phyloP scores from a whole-genome alignment of 2,113 vertebrate genomes.

The Elephantulus edwardii region DNA sequence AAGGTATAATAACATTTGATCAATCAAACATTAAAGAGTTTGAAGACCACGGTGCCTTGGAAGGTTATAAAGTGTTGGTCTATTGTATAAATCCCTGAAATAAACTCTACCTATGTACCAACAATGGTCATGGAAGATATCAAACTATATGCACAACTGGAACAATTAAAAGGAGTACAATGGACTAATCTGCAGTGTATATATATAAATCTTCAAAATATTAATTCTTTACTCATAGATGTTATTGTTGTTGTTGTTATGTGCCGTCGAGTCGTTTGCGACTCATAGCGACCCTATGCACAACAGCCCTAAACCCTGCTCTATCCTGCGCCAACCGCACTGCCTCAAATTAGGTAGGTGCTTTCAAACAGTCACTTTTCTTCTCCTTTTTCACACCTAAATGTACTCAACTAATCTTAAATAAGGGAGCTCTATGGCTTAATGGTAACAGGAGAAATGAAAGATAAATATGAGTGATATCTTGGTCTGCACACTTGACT shows the following conservation, averaged over 20 bases:
- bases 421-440: too few species aligned
- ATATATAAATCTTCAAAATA: neutral
- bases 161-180: neutral
- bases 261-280: too few species aligned
- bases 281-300: too few species aligned
- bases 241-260: too few species aligned
- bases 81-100: neutral
- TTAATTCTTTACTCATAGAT: neutral
- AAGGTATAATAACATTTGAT: neutral
- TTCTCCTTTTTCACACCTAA: neutral
- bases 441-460: neutral
- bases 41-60: neutral
- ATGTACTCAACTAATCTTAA: neutral
- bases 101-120: neutral
- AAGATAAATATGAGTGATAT: neutral
- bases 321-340: too few species aligned
- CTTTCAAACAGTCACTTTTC: conserved; percentile 6
- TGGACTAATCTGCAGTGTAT: neutral
- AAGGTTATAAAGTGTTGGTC: neutral
- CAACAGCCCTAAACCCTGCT: too few species aligned
- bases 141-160: neutral
- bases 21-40: neutral
- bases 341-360: neutral
- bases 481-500: neutral
- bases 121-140: neutral